Evolutionary conservation across 1,140 invertebrate species (phyloP).

Genomic region (Drosophila ironensis): DNA sequence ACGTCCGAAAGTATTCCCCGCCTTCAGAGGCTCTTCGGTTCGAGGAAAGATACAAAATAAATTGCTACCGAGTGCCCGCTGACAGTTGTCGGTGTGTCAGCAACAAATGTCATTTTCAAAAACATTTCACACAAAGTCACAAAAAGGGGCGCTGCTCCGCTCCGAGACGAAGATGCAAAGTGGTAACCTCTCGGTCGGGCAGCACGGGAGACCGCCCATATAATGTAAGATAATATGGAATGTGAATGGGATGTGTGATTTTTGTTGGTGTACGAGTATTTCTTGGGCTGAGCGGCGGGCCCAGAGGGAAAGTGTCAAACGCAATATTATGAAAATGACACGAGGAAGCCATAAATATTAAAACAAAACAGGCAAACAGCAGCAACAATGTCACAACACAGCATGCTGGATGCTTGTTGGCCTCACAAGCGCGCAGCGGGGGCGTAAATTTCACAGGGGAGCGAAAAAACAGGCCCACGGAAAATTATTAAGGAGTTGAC

Average conservation of each 20-base stretch:
- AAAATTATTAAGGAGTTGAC: slow-evolving; percentile 73
- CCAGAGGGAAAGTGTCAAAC: slow-evolving; percentile 78
- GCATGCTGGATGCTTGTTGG: slow-evolving; percentile 6
- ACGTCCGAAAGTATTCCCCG: neutral
- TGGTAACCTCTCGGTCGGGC: too few relatives aligned
- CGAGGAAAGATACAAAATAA: slow-evolving; percentile 52
- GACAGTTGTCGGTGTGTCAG: slow-evolving; percentile 69
- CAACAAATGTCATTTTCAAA: slow-evolving; percentile 64
- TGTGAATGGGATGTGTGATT: slow-evolving; percentile 43
- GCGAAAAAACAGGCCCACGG: slow-evolving; percentile 22
- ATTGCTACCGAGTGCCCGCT: slow-evolving; percentile 69
- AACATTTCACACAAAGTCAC: slow-evolving; percentile 50
- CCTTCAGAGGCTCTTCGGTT: slow-evolving; percentile 2
- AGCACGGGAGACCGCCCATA: slow-evolving; percentile 58
- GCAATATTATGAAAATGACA: slow-evolving; percentile 81
- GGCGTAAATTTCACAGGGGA: slow-evolving; percentile 39
- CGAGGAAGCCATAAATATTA: slow-evolving; percentile 81
- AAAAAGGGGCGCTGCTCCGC: slow-evolving; percentile 14
- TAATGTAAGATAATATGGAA: slow-evolving; percentile 64
- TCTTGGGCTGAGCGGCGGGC: slow-evolving; percentile 17
- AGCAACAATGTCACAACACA: slow-evolving; percentile 75
- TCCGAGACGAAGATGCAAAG: slow-evolving; percentile 10
- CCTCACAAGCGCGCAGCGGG: slow-evolving; percentile 44
- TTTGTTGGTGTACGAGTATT: slow-evolving; percentile 2
- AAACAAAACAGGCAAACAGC: slow-evolving; percentile 52